phyloP scores from a whole-genome alignment of 2,888 invertebrate species.

The Tupiocoris notatus region DNA sequence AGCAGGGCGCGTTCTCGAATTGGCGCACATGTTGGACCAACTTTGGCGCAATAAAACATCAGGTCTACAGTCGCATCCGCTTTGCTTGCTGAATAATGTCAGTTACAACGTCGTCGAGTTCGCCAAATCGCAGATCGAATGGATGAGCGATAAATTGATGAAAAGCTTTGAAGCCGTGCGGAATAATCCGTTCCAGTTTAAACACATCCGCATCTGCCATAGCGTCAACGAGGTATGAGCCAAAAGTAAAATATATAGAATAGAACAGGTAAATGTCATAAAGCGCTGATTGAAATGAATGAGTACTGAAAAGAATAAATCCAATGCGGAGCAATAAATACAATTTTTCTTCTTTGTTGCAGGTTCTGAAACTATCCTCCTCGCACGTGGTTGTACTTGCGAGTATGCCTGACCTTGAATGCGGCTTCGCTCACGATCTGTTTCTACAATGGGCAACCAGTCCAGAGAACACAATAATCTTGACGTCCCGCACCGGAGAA shows the following conservation, averaged over 20 bases:
- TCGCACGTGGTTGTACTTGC: conserved; percentile 77
- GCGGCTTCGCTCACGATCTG: conserved; percentile 90
- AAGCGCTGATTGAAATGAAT: conserved; percentile 59
- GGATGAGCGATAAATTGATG: conserved; percentile 99
- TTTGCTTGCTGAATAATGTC: conserved; percentile 92
- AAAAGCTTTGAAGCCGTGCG: conserved; percentile 86
- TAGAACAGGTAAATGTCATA: conserved; percentile 83
- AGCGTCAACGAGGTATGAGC: conserved; percentile 77
- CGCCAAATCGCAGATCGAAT: conserved; percentile 97
- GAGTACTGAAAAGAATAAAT: no score
- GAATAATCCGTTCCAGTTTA: conserved; percentile 93
- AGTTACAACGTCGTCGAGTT: conserved; percentile 98
- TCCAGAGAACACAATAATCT: conserved; percentile 87
- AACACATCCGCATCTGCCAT: conserved; percentile 91
- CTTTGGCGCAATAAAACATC: conserved; percentile 94
- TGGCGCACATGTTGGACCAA: conserved; percentile 95
- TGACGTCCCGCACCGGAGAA: conserved; percentile 83
- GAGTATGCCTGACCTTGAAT: conserved; percentile 91
- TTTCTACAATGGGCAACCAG: conserved; percentile 93
- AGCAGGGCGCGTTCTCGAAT: conserved; percentile 91
- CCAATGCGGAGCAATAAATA: neutral
- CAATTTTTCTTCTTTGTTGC: no score
- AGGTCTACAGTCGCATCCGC: conserved; percentile 88
- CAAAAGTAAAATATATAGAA: no score
- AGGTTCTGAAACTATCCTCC: conserved; percentile 26